Percentiles rank a stretch among this genome's conserved stretches.
These are phyloP conservation scores for Enteromius viviparus DNA, from an alignment of 2,797 vertebrate genomes.

Conservation along the genomic window DNA sequence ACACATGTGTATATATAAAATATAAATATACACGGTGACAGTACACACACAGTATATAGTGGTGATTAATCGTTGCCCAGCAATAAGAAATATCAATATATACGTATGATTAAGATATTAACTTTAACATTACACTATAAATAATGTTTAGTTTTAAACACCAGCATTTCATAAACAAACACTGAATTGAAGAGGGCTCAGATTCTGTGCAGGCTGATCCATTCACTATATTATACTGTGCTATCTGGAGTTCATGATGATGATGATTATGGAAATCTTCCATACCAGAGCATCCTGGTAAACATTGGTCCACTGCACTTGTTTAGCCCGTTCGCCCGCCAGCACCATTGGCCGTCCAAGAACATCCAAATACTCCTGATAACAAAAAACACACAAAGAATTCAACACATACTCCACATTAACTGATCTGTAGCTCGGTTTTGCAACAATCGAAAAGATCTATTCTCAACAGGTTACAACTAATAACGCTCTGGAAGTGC, in stretches of 20 bases:
- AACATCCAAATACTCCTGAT: conserved; percentile 96
- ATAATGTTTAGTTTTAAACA: not conserved
- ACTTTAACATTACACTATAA: not conserved
- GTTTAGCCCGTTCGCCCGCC: conserved; percentile 90
- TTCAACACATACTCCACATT: not conserved
- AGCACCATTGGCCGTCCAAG: conserved; percentile 96
- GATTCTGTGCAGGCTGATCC: not conserved
- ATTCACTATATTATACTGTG: not conserved
- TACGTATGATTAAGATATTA: not conserved
- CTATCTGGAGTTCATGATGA: not conserved
- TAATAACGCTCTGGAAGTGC: not conserved
- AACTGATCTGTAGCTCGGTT: not conserved
- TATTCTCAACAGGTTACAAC: conserved; percentile 2
- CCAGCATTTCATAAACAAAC: not conserved
- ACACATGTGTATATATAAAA: too few relatives aligned
- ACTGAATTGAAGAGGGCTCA: not conserved
- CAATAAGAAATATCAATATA: not conserved
- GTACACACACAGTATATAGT: too few relatives aligned
- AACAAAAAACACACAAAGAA: conserved; percentile 12
- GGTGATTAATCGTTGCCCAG: too few relatives aligned
- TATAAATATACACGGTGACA: too few relatives aligned
- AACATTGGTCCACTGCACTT: conserved; percentile 98
- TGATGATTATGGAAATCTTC: conserved; percentile 8
- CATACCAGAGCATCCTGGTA: conserved; percentile 97
- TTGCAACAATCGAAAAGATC: not conserved